Conservation (phyloP, 2,113 vertebrate genomes). For the Tauraco erythrolophus region DNA sequence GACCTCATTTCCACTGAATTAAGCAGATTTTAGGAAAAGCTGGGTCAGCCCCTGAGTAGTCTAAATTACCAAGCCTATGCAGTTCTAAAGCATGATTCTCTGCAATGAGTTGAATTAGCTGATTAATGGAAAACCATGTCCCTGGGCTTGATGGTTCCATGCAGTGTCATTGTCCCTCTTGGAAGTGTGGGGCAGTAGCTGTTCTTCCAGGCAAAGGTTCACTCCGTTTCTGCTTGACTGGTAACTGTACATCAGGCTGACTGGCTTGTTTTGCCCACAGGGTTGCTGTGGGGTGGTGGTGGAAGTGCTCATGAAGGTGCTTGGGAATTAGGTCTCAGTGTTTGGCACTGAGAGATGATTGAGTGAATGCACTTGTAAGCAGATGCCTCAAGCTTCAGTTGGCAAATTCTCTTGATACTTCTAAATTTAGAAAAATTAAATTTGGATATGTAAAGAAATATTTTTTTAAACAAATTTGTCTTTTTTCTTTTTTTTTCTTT, state of each 20-base stretch:
- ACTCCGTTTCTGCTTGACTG: rapidly evolving
- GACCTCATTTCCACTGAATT: not conserved
- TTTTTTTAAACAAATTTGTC: not conserved
- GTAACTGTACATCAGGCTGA: rapidly evolving
- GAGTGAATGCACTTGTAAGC: not conserved
- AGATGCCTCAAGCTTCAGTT: not conserved
- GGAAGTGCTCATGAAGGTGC: not conserved
- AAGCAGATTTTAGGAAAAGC: not conserved
- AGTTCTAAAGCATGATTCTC: not conserved
- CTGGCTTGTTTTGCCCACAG: not conserved
- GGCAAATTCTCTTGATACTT: not conserved
- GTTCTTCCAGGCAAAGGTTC: not conserved
- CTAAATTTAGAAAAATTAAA: not conserved
- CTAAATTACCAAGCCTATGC: not conserved
- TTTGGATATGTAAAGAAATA: not conserved
- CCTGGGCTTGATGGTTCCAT: rapidly evolving
- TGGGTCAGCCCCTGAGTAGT: not conserved
- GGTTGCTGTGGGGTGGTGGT: not conserved
- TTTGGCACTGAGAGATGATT: not conserved
- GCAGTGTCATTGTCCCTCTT: not conserved
- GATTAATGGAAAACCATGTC: not conserved
- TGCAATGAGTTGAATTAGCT: not conserved
- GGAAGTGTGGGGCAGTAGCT: not conserved
- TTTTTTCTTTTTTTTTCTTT: not conserved
- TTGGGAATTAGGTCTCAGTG: not conserved